Evolutionary conservation across 2,797 vertebrate species (phyloP), one percentile per base, ranked within the genome.

Genomic region (Rhynchonycteris naso): DNA sequence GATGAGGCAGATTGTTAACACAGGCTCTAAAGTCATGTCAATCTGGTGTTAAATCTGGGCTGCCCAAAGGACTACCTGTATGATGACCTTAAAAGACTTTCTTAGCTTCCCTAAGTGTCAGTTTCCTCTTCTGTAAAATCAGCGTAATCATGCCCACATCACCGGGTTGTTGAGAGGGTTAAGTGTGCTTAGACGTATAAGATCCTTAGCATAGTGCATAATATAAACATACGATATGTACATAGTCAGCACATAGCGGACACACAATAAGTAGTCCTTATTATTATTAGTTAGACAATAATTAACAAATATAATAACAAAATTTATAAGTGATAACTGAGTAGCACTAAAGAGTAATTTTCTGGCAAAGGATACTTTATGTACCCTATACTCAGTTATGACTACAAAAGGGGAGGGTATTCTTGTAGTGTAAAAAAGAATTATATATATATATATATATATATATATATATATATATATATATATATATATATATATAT

Each of bases 401-500:
- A 81, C 26, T 26, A 75, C 5, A 66, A 61, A 69, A 50, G 6
- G 9, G 13, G 33, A 15, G 58, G 26, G 58, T 43, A 63, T 85
- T 93, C 75, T 84, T 88, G 19, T 24, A 68, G 14, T 52, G 65
- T 82, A 76, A 94, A 96, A n/a, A n/a, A n/a, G n/a, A n/a, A n/a
- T n/a, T 89, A 75, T 69, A 63, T 78, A 89, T 66, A 91, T 61
- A 75, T 71, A 56, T 30, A n/a, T n/a, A 96, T 89, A 75, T 69
- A 63, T 78, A 89, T 66, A 91, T 61, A 75, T 71, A 56, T 30
- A n/a, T n/a, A 96, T 89, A 75, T 69, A 63, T 78, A 89, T 66
- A 91, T 61, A 75, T 71, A 56, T 30, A n/a, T n/a, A n/a, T n/a
- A n/a, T n/a, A 96, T 89, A 75, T 69, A 63, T 78, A 89, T 66